These are phyloP conservation scores for Hydropsyche betteni DNA, from an alignment of 2,888 invertebrate genomes.

Conservation along the genomic window DNA sequence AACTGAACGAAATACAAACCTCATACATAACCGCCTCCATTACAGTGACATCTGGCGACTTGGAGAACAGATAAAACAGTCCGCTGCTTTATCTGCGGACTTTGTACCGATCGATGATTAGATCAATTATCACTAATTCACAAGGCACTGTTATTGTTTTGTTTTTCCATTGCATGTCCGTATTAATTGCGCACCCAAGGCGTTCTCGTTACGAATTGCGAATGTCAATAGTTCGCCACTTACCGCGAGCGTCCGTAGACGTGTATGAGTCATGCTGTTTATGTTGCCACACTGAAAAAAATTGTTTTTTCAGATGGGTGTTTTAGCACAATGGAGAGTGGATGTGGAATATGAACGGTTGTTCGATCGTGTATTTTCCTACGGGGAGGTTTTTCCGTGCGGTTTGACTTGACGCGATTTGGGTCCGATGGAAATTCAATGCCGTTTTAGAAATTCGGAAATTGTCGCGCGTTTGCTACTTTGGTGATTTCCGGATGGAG, in stretches of 20 bases:
- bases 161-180: too few species aligned
- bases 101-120: neutral
- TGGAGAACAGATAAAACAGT: neutral
- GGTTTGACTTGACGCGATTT: constrained; percentile 18
- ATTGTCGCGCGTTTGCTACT: neutral
- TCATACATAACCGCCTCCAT: neutral
- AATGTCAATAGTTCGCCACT: too few species aligned
- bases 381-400: constrained; percentile 1
- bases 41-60: neutral
- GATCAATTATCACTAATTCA: constrained; percentile 7
- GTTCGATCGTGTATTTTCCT: neutral
- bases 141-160: too few species aligned
- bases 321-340: too few species aligned
- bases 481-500: neutral
- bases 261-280: too few species aligned
- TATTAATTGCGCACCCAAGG: too few species aligned
- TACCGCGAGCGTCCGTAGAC: too few species aligned
- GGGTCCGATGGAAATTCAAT: neutral
- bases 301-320: too few species aligned
- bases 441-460: neutral
- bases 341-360: neutral
- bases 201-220: too few species aligned
- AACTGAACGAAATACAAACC: neutral
- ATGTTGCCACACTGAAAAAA: too few species aligned
- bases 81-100: constrained; percentile 4